Evolutionary conservation across 2,888 invertebrate species (phyloP), one percentile per base, ranked within the genome.

Genomic region (Torymus tubicola): DNA sequence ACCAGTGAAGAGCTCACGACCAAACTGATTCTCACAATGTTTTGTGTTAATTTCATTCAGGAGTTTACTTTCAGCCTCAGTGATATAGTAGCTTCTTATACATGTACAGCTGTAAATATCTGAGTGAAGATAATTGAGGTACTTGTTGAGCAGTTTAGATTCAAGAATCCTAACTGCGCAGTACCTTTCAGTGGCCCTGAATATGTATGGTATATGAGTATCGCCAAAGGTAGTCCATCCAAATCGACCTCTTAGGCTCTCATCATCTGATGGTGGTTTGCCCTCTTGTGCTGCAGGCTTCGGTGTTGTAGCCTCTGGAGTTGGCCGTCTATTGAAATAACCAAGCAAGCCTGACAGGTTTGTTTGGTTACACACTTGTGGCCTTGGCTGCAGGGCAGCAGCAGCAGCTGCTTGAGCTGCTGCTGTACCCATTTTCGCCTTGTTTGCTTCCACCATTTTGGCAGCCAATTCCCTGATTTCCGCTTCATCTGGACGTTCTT

Each of bases 121-220:
- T 84, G 96, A 95, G 90, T 98, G 97, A 73, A 98, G 93, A 89
- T 96, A 96, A 89, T 95, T 96, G 87, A 97, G 94, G 92, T 97
- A 96, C 92, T 97, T 97, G 90, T 96, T 96, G 31, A 98, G 93
- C 67, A 98, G 93, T 91, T 98, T 98, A 87, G 95, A 94, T 91
- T 98, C 98, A 31, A 98, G 96, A 94, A 98, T 97, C 76, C 97
- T 93, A 72, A 98, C 98, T n/a, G 98, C 96, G 89, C 97, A 96
- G 90, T 96, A 98, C 89, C 96, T 96, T 89, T 96, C 96, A 18
- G 94, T 93, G 72, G 94, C 94, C 21, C 98, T 93, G 88, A 95
- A 95, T 84, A 98, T 96, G 90, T 96, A 98, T 0, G 98, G 98
- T 88, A 98, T 96, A 90, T 95, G 94, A 85, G 94, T 94, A 87